Base-by-base conservation (phyloP, 2,797 vertebrate species). In the Vipera latastei region DNA sequence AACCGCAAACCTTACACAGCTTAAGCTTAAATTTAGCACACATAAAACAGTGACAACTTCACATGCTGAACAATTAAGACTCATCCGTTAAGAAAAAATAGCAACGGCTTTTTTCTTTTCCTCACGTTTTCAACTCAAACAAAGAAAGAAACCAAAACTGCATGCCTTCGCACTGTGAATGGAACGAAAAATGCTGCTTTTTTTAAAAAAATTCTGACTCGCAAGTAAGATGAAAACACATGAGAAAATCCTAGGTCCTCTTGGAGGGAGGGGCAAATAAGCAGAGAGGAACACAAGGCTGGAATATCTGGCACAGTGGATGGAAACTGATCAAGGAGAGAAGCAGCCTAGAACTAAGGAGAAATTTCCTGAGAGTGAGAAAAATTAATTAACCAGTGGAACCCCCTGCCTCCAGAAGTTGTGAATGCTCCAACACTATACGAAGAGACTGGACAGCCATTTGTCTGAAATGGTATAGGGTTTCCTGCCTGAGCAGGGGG, bases 1-100 rank as follows among this genome's bases (percentile, higher is more conserved):
- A 97, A 98, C 95, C 97, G 98, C 96, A 98, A 92, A 97, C 97
- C 97, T 97, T 98, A 97, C 97, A 97, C 97, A 97, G 97, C 97
- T 98, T 98, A 95, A 95, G 97, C 96, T 97, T 98, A 96, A 97
- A 97, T 97, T 98, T 95, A 97, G 96, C 95, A 97, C 96, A 97
- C 92, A 96, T 97, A 95, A 97, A 96, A 98, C 96, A 98, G 96
- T 94, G 96, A 97, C 96, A 97, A 94, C 96, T 96, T 97, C 51
- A 96, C 94, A 96, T 86, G 61, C 95, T 63, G 93, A 93, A 94
- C 96, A 97, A 95, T 96, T 96, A 95, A 73, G 92, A 89, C 65
- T 91, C 78, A 63, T 93, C 13, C n/a, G 4, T 90, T 73, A 90
- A 91, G 63, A 56, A 88, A 56, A 56, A n/a, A 32, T 4, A 28